phyloP scores from a whole-genome alignment of 2,113 vertebrate genomes.

The Centropristis striata region DNA sequence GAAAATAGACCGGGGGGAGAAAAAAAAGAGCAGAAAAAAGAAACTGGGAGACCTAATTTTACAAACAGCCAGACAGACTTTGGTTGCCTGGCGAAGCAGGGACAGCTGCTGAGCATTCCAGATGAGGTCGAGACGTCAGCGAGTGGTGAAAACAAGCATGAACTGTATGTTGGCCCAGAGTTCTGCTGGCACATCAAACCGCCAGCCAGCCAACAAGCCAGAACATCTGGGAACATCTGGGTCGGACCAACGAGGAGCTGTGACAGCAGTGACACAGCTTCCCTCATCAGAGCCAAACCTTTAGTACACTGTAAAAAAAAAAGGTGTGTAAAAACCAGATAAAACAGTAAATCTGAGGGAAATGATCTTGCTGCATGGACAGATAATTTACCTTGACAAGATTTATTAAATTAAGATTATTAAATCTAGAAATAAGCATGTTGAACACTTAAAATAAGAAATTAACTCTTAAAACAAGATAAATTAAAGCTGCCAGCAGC shows the following conservation, averaged over 20 bases:
- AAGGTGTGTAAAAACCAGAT: too few relatives aligned
- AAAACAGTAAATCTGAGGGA: too few relatives aligned
- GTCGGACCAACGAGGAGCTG: constrained; percentile 31
- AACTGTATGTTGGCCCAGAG: constrained; percentile 70
- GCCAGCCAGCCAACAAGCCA: constrained; percentile 68
- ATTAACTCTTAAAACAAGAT: too few relatives aligned
- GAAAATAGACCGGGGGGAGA: neutral
- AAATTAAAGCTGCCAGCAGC: too few relatives aligned
- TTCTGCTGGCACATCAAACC: constrained; percentile 73
- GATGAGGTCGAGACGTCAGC: constrained; percentile 75
- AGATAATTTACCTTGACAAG: too few relatives aligned
- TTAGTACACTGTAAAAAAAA: too few relatives aligned
- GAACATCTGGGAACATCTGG: constrained; percentile 85
- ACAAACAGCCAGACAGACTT: constrained; percentile 72
- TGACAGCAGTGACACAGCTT: constrained; percentile 37
- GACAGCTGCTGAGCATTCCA: constrained; percentile 85
- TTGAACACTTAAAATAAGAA: too few relatives aligned
- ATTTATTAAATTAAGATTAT: too few relatives aligned
- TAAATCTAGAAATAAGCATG: too few relatives aligned
- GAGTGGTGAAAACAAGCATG: constrained; percentile 75
- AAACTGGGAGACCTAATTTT: constrained; percentile 61
- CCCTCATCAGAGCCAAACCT: too few relatives aligned
- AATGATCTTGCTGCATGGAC: too few relatives aligned
- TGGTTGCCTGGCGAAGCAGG: constrained; percentile 66
- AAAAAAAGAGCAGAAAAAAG: constrained; percentile 33